Evolutionary conservation across 1,140 invertebrate genomes (phyloP).

Genomic region (Trypoxylus dichotomus): DNA sequence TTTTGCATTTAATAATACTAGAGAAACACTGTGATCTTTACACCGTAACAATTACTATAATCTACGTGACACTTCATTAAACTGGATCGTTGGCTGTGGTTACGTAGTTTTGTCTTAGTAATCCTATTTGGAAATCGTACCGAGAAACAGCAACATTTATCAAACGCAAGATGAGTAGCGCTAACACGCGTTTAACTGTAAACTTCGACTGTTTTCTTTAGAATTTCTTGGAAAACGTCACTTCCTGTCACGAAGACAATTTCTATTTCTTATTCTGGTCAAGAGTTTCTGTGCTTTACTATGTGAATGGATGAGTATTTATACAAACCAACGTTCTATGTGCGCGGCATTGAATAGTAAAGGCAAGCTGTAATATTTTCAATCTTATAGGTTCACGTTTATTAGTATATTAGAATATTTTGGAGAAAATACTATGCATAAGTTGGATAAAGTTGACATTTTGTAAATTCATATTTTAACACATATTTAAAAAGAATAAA

Average conservation of each 20-base stretch:
- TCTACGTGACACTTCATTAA: neutral
- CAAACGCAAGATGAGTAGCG: neutral
- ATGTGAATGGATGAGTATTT: neutral
- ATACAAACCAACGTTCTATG: neutral
- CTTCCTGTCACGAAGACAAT: slow-evolving; percentile 18
- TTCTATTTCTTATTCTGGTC: slow-evolving; percentile 17
- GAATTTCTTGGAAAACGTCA: neutral
- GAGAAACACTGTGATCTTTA: no score
- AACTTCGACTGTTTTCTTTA: slow-evolving; percentile 4
- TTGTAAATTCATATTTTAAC: no score
- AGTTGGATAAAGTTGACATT: no score
- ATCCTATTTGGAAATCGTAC: neutral
- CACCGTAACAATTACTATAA: no score
- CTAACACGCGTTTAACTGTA: neutral
- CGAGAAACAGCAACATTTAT: neutral
- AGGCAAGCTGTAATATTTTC: neutral
- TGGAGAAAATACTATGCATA: no score
- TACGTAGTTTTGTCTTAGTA: neutral
- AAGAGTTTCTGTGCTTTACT: neutral
- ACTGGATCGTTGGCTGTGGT: neutral
- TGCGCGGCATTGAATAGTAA: neutral
- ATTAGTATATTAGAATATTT: no score
- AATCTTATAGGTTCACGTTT: no score
- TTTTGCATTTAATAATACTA: no score
- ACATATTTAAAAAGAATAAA: no score